A percentile compares a stretch with the other conserved stretches of the same genome.
These are phyloP conservation scores for Hedychridium roseum DNA, from an alignment of 2,888 invertebrate species.

Conservation along the genomic window DNA sequence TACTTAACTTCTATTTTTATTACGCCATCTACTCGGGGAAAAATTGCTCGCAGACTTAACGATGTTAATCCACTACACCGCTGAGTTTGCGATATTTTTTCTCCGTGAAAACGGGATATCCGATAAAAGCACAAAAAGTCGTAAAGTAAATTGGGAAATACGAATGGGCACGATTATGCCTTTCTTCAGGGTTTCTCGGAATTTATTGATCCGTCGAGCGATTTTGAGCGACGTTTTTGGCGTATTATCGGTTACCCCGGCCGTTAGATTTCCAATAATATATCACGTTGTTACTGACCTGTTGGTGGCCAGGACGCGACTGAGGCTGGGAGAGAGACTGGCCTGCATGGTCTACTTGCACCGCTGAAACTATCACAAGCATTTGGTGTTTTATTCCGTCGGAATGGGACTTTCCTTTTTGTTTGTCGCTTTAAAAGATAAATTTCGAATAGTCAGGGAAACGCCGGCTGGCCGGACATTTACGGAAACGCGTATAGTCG, in stretches of 20 bases:
- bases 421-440: conserved; percentile 16
- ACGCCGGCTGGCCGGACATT: conserved; percentile 8
- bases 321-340: conserved; percentile 63
- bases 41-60: no score
- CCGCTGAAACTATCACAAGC: conserved; percentile 62
- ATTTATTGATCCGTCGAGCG: no score
- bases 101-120: no score
- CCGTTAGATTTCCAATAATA: conserved; percentile 39
- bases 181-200: no score
- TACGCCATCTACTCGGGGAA: no score
- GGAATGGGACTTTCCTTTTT: conserved; percentile 23
- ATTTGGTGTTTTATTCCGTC: conserved; percentile 59
- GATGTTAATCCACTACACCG: no score
- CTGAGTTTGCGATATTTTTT: no score
- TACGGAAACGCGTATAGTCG: conserved; percentile 16
- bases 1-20: no score
- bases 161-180: no score
- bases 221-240: no score
- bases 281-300: conserved; percentile 61
- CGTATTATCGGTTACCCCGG: conserved; percentile 30
- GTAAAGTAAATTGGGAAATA: no score
- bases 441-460: conserved; percentile 23
- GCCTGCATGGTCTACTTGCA: conserved; percentile 63
- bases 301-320: conserved; percentile 63
- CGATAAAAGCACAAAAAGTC: no score